phyloP scores from a whole-genome alignment of 2,113 vertebrate genomes.

The Lampris incognitus region DNA sequence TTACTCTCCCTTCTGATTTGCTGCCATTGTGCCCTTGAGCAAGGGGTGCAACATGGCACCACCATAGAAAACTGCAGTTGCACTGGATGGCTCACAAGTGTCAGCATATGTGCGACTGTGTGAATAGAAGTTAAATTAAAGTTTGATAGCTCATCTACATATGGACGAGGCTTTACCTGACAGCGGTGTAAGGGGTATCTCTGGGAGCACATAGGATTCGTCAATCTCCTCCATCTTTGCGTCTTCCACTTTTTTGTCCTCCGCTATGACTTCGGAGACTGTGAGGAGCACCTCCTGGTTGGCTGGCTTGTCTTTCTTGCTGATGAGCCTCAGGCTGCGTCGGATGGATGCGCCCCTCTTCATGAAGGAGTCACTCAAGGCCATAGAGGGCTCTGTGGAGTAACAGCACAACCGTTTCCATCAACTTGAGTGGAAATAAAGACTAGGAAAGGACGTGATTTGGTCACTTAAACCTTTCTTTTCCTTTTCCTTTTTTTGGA shows the following conservation, averaged over 20 bases:
- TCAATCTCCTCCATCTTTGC: constrained; percentile 32
- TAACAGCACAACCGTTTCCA: not conserved
- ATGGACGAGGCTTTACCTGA: constrained; percentile 70
- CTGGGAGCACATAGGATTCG: constrained; percentile 72
- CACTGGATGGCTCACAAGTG: too few relatives aligned
- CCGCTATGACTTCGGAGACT: not conserved
- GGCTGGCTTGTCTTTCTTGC: constrained; percentile 33
- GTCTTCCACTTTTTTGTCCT: constrained; percentile 28
- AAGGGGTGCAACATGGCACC: too few relatives aligned
- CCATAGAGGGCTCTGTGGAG: constrained; percentile 51
- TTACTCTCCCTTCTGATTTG: too few relatives aligned
- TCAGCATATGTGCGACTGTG: too few relatives aligned
- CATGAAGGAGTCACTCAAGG: not conserved
- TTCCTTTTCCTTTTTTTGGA: too few relatives aligned
- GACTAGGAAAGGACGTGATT: too few relatives aligned
- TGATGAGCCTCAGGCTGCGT: constrained; percentile 37
- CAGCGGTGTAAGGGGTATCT: constrained; percentile 70
- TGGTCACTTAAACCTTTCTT: too few relatives aligned
- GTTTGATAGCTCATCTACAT: not conserved
- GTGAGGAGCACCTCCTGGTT: not conserved
- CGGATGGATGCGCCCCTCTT: constrained; percentile 34
- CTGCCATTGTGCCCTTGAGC: too few relatives aligned
- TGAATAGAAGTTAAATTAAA: not conserved
- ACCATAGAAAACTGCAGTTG: too few relatives aligned
- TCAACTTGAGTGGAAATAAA: too few relatives aligned